Base-by-base conservation (phyloP, 1,140 invertebrate species). In the Nylanderia fulva region DNA sequence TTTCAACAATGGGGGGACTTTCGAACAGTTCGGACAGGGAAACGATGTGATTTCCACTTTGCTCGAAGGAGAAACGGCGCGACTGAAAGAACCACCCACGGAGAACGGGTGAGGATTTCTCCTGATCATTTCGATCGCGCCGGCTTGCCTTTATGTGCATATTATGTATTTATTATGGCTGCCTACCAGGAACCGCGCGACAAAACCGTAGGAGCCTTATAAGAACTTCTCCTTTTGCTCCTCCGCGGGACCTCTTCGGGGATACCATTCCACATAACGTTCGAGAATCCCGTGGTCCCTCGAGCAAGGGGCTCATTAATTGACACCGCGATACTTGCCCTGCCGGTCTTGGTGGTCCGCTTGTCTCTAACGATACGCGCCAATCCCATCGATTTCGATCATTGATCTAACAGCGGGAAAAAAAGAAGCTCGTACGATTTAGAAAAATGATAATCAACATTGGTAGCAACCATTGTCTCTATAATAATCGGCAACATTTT, bases 131-230 rank as follows among this genome's bases (percentile, higher is more conserved):
- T 92, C 90, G 93, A 93, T 93, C 93, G 93, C 93, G 93, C 93
- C 93, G 92, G 90, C 89, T 90, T 74, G 86, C 92, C 93, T 94
- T 94, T 94, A 94, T 94, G 93, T 93, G 92, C 93, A 94, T 94
- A 94, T 94, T 94, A 94, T 94, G 93, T 94, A 94, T 94, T 94
- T 94, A 94, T 94, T 94, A 94, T 93, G 91, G 91, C 90, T 80
- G 91, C 66, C 90, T 94, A 94, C 93, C 90, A 85, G 84, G 93
- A 94, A 94, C 90, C 91, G 88, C 86, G 91, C 92, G 91, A 92
- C 93, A 94, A 94, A 94, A 94, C 93, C 93, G 87, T 88, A 90
- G 86, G 86, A 86, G 88, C 85, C 88, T 84, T 33, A 33, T 56
- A 7, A 76, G 45, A 89, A 84, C 86, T 90, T 80, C 84, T 91